Base-by-base conservation (phyloP, 2,797 vertebrate genomes). In the Manis pentadactyla region DNA sequence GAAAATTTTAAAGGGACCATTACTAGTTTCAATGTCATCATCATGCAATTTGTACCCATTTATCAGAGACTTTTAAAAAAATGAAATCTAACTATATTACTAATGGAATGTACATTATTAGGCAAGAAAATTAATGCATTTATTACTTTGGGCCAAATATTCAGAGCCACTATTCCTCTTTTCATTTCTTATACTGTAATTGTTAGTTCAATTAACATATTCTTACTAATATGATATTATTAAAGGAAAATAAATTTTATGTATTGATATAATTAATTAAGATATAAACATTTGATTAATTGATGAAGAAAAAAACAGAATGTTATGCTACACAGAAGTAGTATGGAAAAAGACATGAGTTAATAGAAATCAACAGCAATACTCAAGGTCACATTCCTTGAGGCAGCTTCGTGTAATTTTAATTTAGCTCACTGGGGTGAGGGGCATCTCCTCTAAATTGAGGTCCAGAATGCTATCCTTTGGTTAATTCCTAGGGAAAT, bases 1-100 rank as follows among this genome's bases (percentile, higher is more conserved):
- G 27, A 82, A 82, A 89, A 49, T 34, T 34, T 57, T 74, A 79
- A 73, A 51, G 49, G 2, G 1, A 61, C 3, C 1, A 59, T 1
- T 9, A 66, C 29, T 78, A 10, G 51, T 75, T 96, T 93, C 83
- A 90, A 18, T 29, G 46, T 49, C 31, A 79, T 53, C 15, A 39
- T 93, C n/a, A 46, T 0, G 13, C 1, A 39, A 91, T 93, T 82
- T 88, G 34, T 42, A 66, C 42, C 29, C 23, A 51, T 88, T 90
- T 88, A 12, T 91, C 46, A 79, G 39, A 96, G 7, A 96, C 34
- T 84, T 90, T 61, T 46, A 27, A 74, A 86, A 95, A 91, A 66
- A 37, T 42, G 4, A 87, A 91, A 87, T 79, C 15, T 68, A 93
- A 91, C 1, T 93, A 27, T 49, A 53, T 18, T 64, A 57, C 46